These are phyloP conservation scores for Ophion ellenae DNA, from an alignment of 2,888 invertebrate genomes.

Conservation along the genomic window DNA sequence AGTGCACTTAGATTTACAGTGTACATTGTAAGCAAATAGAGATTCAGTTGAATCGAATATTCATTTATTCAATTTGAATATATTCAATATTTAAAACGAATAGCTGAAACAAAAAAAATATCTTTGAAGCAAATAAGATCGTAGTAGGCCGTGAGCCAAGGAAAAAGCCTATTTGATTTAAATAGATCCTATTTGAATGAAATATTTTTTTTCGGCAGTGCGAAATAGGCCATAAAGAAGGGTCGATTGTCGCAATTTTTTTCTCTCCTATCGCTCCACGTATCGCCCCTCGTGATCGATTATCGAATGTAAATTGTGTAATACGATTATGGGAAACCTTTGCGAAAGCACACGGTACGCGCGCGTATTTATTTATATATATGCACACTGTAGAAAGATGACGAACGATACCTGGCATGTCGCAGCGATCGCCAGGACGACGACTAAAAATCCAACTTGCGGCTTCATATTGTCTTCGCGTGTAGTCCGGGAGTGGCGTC, in stretches of 20 bases:
- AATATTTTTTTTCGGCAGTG: too few species aligned
- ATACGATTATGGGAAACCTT: constrained; percentile 40
- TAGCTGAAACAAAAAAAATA: too few species aligned
- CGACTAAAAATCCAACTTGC: constrained; percentile 31
- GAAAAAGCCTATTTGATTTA: too few species aligned
- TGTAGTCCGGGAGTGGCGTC: constrained; percentile 41
- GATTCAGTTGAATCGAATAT: too few species aligned
- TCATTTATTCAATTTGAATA: too few species aligned
- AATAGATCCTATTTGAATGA: too few species aligned
- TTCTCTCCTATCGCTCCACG: neutral
- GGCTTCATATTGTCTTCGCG: constrained; percentile 46
- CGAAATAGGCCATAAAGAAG: too few species aligned
- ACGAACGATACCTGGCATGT: constrained; percentile 51
- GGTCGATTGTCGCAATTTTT: constrained; percentile 35
- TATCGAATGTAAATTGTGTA: constrained; percentile 16
- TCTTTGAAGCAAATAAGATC: too few species aligned
- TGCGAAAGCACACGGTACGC: neutral
- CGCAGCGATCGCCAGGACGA: constrained; percentile 35
- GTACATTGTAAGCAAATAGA: too few species aligned
- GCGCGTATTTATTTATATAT: neutral
- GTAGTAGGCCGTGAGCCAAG: too few species aligned
- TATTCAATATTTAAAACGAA: too few species aligned
- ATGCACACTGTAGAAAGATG: neutral
- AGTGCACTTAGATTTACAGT: too few species aligned
- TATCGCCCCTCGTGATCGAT: constrained; percentile 5